A percentile compares a stretch with the other conserved stretches of the same genome.
These are phyloP conservation scores for Diloba caeruleocephala DNA, from an alignment of 2,888 invertebrate genomes.

Conservation along the genomic window DNA sequence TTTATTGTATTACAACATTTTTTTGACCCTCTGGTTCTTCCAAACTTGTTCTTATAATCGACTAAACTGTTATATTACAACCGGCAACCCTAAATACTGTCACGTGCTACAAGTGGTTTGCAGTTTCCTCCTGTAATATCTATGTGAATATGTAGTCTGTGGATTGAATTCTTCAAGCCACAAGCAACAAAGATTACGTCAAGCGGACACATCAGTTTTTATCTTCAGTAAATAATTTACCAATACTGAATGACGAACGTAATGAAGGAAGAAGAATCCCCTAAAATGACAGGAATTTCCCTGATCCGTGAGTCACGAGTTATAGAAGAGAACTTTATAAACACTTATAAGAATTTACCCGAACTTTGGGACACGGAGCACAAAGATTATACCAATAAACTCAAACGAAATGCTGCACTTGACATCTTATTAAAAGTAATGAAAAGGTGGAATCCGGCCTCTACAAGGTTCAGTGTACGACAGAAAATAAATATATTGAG, in stretches of 20 bases:
- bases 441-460: constrained; percentile 51
- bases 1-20: no score
- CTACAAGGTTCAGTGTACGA: constrained; percentile 55
- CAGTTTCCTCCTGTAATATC: no score
- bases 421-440: constrained; percentile 55
- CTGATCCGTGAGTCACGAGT: constrained; percentile 27
- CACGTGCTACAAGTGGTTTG: no score
- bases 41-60: no score
- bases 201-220: constrained; percentile 31
- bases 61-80: no score
- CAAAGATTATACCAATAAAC: constrained; percentile 60
- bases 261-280: constrained; percentile 29
- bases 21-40: no score
- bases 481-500: constrained; percentile 65
- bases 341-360: constrained; percentile 54
- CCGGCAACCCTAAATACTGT: no score
- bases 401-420: constrained; percentile 53
- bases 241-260: constrained; percentile 6
- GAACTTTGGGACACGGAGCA: constrained; percentile 61
- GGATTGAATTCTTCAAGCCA: no score
- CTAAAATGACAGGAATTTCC: constrained; percentile 1
- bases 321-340: constrained; percentile 57
- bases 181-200: constrained; percentile 1
- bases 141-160: no score
- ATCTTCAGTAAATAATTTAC: constrained; percentile 27